Percentiles rank a stretch among this genome's conserved stretches.
Conservation (phyloP, 23 tunicate genomes). For the Trididemnum nubilum region DNA sequence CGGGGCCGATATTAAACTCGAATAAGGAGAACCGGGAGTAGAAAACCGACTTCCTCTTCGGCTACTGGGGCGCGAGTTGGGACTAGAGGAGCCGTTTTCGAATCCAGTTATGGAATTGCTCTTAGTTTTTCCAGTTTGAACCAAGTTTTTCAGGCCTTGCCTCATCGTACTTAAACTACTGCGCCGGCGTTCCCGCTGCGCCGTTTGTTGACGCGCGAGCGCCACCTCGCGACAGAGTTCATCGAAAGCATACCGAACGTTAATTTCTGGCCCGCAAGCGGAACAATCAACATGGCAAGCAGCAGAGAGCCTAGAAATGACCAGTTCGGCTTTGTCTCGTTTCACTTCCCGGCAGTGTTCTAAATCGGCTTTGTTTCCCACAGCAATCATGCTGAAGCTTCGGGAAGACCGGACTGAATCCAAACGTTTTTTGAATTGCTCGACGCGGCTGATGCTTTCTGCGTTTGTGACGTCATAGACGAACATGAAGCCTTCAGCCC, state of each 20-base stretch:
- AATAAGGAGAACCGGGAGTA: slow-evolving; percentile 53
- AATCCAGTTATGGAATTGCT: slow-evolving; percentile 26
- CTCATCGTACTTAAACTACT: slow-evolving; percentile 78
- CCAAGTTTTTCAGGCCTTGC: slow-evolving; percentile 77
- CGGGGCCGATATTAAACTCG: slow-evolving; percentile 64
- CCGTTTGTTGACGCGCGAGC: slow-evolving; percentile 28
- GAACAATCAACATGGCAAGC: slow-evolving; percentile 80
- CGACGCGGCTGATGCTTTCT: slow-evolving; percentile 46
- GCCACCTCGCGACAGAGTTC: slow-evolving; percentile 95
- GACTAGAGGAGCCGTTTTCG: slow-evolving; percentile 39
- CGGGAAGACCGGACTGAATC: slow-evolving; percentile 48
- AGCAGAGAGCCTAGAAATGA: slow-evolving; percentile 44
- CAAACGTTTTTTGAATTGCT: slow-evolving; percentile 56
- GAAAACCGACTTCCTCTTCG: slow-evolving; percentile 34
- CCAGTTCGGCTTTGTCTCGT: slow-evolving; percentile 44
- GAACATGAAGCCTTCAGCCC: slow-evolving; percentile 94
- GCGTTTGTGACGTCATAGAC: slow-evolving; percentile 88
- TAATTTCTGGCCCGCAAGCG: slow-evolving; percentile 72
- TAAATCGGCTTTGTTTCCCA: slow-evolving; percentile 85
- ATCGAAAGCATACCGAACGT: slow-evolving; percentile 79
- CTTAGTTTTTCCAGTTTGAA: slow-evolving; percentile 69
- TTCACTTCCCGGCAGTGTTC: slow-evolving; percentile 65
- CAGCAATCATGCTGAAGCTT: slow-evolving; percentile 52
- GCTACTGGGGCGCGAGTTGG: slow-evolving; percentile 15
- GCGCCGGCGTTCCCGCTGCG: slow-evolving; percentile 58